Evolutionary conservation across 2,113 vertebrate genomes (phyloP), one percentile per base, ranked within the genome.

Genomic region (Pluvialis apricaria): DNA sequence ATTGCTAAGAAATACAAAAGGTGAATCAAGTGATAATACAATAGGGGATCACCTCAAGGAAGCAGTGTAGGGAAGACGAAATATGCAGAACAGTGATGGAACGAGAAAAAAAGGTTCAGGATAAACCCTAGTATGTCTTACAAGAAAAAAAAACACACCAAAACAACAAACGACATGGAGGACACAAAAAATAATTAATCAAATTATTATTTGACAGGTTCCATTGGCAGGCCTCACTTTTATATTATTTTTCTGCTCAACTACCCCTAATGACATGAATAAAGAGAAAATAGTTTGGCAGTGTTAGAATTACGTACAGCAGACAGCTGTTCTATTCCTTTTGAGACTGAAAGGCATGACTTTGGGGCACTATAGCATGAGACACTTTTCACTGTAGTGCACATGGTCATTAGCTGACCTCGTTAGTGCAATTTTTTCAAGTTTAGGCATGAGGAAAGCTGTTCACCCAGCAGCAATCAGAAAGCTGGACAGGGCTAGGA

Each of bases 401-500:
- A 66, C 5, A 0, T 1, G 18, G 45, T 61, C 78, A 42, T 49
- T 79, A 77, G 52, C 66, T 88, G 82, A 93, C 42, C n/a, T 72
- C 5, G 6, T 22, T 3, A 34, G 69, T 5, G 4, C 34, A 12
- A 26, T 81, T 47, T 79, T 72, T 62, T 42, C 49, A 76, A 55
- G 28, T 34, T 25, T 26, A 69, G 61, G 57, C 61, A 62, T 0
- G 10, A 93, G 55, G 45, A 93, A 80, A 92, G 26, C 75, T 26
- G 21, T 24, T 91, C 57, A 52, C 29, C 45, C 58, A 85, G 70
- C 84, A 94, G 92, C 75, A 91, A 66, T 19, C 57, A 88, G 55
- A 94, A 83, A 91, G 82, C 93, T 95, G 87, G 91, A 93, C 91
- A 96, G 89, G 87, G 87, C 70, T 77, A 73, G 60, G 58, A 69